Conservation (phyloP, 2,113 vertebrate genomes). For the Oriolus oriolus region DNA sequence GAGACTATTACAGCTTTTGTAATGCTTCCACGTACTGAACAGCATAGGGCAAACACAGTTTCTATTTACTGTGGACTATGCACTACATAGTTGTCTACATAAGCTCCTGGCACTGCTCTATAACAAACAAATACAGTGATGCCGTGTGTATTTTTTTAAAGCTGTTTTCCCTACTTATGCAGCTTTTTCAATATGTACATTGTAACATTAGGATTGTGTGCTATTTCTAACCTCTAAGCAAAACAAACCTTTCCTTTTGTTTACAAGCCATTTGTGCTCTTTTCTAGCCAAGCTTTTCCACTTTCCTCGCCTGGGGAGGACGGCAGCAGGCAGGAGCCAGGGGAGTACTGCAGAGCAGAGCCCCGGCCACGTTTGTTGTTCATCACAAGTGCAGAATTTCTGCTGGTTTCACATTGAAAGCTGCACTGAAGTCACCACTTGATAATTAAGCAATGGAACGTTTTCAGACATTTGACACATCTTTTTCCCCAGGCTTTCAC, state of each 20-base stretch:
- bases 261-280: neutral
- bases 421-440: neutral
- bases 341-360: neutral
- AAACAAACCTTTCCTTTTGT: neutral
- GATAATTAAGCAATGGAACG: neutral
- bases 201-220: neutral
- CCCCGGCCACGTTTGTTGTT: fast-evolving
- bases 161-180: fast-evolving
- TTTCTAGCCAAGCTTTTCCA: neutral
- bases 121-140: neutral
- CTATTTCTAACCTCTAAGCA: neutral
- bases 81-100: neutral
- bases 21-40: neutral
- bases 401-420: neutral
- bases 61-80: neutral
- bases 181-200: neutral
- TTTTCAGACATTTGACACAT: neutral
- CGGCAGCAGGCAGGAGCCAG: neutral
- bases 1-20: neutral
- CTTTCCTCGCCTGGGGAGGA: neutral
- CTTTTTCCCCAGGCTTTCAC: neutral
- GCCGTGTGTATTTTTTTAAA: neutral
- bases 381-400: neutral
- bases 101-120: neutral
- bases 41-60: neutral